phyloP scores from a whole-genome alignment of 2,888 invertebrate species.

The Panopea generosa region DNA sequence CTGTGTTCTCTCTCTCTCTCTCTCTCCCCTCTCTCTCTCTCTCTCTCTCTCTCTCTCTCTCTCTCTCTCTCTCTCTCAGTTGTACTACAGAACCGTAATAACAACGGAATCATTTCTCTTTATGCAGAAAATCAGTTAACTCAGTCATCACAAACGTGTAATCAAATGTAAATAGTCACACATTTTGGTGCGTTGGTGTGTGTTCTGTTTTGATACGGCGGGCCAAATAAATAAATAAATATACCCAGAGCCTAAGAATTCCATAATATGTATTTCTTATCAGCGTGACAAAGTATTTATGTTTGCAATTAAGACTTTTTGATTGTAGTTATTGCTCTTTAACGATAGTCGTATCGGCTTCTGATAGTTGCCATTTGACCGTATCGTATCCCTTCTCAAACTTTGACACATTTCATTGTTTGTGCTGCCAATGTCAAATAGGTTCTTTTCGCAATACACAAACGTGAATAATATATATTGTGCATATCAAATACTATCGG shows the following conservation, averaged over 20 bases:
- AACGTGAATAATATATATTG: too few species aligned
- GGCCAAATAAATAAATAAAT: constrained; percentile 3
- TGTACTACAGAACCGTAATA: too few species aligned
- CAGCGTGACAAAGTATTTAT: constrained; percentile 12
- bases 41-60: too few species aligned
- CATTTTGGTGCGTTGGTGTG: background rate
- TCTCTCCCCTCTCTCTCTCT: too few species aligned
- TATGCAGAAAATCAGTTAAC: too few species aligned
- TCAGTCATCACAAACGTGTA: background rate
- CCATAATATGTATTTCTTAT: constrained; percentile 19
- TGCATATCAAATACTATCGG: background rate
- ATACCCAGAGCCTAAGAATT: too few species aligned
- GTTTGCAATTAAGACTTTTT: constrained; percentile 25
- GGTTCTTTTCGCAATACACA: background rate
- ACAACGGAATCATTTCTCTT: too few species aligned
- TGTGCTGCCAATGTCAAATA: background rate
- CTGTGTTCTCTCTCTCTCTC: too few species aligned
- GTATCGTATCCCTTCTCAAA: constrained; percentile 14
- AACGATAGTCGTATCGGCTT: constrained; percentile 23
- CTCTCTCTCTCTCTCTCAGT: too few species aligned
- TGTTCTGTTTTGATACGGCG: constrained; percentile 6
- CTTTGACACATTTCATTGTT: constrained; percentile 12
- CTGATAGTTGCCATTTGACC: constrained; percentile 31
- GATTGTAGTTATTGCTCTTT: constrained; percentile 17
- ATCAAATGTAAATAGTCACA: constrained; percentile 1